phyloP scores from a whole-genome alignment of 2,797 vertebrate genomes.

The Champsocephalus gunnari region DNA sequence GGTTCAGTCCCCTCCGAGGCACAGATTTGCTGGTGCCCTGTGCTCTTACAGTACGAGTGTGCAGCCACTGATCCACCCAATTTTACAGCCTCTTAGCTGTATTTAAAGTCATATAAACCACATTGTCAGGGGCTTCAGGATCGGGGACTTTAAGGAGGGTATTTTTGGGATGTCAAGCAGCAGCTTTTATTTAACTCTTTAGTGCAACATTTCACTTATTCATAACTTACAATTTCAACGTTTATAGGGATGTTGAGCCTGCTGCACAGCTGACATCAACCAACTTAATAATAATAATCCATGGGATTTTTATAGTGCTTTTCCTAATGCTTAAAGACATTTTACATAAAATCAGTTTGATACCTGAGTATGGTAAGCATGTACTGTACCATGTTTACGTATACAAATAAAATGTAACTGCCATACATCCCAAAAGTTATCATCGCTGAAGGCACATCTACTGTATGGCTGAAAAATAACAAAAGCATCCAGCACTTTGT shows the following conservation, averaged over 20 bases:
- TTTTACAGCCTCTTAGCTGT: conserved; percentile 43
- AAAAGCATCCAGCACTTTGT: conserved; percentile 7
- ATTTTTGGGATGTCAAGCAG: conserved; percentile 15
- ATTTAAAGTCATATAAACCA: conserved; percentile 42
- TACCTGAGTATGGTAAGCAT: too few species aligned
- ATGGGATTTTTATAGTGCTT: too few species aligned
- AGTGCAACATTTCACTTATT: too few species aligned
- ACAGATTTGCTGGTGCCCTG: conserved; percentile 43
- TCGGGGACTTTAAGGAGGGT: conserved; percentile 18
- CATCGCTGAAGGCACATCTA: not conserved
- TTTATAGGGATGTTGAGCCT: not conserved
- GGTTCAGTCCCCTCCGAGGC: conserved; percentile 48
- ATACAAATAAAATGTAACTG: too few species aligned
- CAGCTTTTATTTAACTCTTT: too few species aligned
- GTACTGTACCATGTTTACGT: too few species aligned
- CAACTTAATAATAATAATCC: too few species aligned
- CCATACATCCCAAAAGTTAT: not conserved
- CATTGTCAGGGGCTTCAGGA: conserved; percentile 18
- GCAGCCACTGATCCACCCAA: conserved; percentile 36
- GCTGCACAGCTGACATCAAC: not conserved
- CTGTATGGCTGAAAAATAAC: conserved; percentile 2
- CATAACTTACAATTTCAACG: not conserved
- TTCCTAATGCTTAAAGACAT: too few species aligned
- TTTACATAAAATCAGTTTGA: too few species aligned
- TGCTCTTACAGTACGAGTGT: conserved; percentile 24